These are phyloP conservation scores for Dicaeum eximium DNA, from an alignment of 2,113 vertebrate species.

Conservation along the genomic window DNA sequence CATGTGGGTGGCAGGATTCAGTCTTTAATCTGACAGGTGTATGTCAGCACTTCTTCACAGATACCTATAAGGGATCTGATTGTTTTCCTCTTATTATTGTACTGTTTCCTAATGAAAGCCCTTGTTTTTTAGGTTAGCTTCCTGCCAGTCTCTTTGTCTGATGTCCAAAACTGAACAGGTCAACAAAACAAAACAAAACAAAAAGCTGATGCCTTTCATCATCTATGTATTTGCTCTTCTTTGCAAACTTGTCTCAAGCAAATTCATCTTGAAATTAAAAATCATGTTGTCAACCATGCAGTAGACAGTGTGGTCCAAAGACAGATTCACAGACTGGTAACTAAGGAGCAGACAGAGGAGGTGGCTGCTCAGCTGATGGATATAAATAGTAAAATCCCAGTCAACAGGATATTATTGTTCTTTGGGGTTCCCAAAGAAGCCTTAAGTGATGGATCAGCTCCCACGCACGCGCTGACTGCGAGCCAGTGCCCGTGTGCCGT, in stretches of 20 bases:
- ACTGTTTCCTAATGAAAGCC: neutral
- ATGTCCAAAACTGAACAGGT: neutral
- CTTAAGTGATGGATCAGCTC: slow-evolving; percentile 41
- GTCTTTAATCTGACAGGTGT: neutral
- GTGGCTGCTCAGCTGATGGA: slow-evolving; percentile 8
- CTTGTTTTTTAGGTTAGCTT: neutral
- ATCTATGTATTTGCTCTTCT: neutral
- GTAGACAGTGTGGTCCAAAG: neutral
- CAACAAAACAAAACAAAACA: neutral
- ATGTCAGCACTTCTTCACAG: neutral
- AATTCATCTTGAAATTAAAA: neutral
- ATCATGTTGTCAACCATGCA: neutral
- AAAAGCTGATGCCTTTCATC: neutral
- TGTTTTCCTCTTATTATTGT: neutral
- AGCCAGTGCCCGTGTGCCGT: neutral
- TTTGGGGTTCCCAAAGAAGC: slow-evolving; percentile 53
- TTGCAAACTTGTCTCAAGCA: neutral
- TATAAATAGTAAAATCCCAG: slow-evolving; percentile 61
- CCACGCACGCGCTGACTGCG: neutral
- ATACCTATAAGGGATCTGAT: neutral
- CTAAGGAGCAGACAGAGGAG: slow-evolving; percentile 36
- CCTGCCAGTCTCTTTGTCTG: neutral
- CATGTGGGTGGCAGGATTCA: neutral
- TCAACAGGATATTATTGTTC: slow-evolving; percentile 57
- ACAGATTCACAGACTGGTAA: slow-evolving; percentile 18